A percentile compares a stretch with the other conserved stretches of the same genome.
phyloP scores from a whole-genome alignment of 1,140 invertebrate species.

The Wiebesia pumilae region DNA sequence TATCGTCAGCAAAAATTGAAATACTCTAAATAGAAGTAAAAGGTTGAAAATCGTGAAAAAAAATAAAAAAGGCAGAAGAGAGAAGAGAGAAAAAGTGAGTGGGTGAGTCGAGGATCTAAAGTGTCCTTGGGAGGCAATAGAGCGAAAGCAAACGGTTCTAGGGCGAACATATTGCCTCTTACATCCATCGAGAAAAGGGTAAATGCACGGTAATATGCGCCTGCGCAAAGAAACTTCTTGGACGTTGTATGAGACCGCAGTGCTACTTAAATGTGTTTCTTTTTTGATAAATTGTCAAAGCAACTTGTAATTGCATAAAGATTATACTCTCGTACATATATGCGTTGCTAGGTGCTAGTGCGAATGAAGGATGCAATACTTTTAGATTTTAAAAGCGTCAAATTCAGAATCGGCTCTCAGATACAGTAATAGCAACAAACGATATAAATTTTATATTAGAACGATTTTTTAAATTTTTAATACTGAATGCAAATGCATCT shows the following conservation, averaged over 20 bases:
- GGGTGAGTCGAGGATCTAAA: slow-evolving; percentile 9
- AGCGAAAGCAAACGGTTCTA: slow-evolving; percentile 61
- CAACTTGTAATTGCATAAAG: slow-evolving; percentile 25
- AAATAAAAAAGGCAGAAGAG: slow-evolving; percentile 19
- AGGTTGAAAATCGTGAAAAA: background rate
- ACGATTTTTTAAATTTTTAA: too few species aligned
- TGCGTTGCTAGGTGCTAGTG: too few species aligned
- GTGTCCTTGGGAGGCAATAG: slow-evolving; percentile 66
- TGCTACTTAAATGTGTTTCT: background rate
- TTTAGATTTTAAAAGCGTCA: background rate
- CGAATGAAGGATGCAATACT: background rate
- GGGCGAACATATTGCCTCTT: slow-evolving; percentile 58
- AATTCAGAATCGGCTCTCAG: background rate
- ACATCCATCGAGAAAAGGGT: slow-evolving; percentile 45
- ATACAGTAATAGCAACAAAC: too few species aligned
- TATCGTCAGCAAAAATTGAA: too few species aligned
- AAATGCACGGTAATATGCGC: slow-evolving; percentile 45
- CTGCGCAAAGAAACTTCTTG: slow-evolving; percentile 35
- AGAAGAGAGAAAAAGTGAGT: slow-evolving; percentile 38
- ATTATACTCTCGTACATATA: background rate
- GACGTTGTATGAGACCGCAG: background rate
- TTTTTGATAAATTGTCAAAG: slow-evolving; percentile 31
- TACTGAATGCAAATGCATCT: too few species aligned
- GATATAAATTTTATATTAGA: too few species aligned
- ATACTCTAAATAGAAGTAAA: too few species aligned